Conservation (phyloP, 1,140 invertebrate species). For the Atopsyche davidsoni region DNA sequence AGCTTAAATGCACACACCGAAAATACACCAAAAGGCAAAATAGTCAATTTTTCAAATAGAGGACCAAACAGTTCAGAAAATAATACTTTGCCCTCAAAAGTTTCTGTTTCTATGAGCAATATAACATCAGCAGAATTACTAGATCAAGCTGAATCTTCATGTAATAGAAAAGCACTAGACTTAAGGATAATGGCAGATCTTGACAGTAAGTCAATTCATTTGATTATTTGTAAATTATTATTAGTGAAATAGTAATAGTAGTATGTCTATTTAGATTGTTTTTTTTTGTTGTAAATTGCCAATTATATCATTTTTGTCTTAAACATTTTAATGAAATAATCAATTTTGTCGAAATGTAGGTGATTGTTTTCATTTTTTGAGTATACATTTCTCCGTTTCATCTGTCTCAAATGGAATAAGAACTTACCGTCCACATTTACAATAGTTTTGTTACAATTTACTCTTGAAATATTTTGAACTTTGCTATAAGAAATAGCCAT, state of each 20-base stretch:
- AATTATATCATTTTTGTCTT: background rate
- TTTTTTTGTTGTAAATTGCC: background rate
- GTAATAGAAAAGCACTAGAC: slow-evolving; percentile 23
- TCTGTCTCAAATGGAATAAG: too few relatives aligned
- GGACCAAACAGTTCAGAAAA: background rate
- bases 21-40: too few relatives aligned
- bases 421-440: too few relatives aligned
- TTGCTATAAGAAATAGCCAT: too few relatives aligned
- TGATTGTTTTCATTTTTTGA: too few relatives aligned
- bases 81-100: background rate
- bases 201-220: slow-evolving; percentile 8
- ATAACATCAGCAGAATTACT: slow-evolving; percentile 5
- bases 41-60: too few relatives aligned
- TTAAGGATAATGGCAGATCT: slow-evolving; percentile 16
- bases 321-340: background rate
- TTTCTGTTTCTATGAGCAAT: too few relatives aligned
- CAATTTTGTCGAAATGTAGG: background rate
- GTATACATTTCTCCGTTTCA: too few relatives aligned
- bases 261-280: background rate
- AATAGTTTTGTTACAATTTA: too few relatives aligned
- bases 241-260: slow-evolving; percentile 1
- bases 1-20: too few relatives aligned
- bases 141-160: slow-evolving; percentile 18
- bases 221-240: background rate
- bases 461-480: too few relatives aligned